Percentiles rank a stretch among this genome's conserved stretches.
phyloP scores from a whole-genome alignment of 2,113 vertebrate species.

The Crotophaga sulcirostris region DNA sequence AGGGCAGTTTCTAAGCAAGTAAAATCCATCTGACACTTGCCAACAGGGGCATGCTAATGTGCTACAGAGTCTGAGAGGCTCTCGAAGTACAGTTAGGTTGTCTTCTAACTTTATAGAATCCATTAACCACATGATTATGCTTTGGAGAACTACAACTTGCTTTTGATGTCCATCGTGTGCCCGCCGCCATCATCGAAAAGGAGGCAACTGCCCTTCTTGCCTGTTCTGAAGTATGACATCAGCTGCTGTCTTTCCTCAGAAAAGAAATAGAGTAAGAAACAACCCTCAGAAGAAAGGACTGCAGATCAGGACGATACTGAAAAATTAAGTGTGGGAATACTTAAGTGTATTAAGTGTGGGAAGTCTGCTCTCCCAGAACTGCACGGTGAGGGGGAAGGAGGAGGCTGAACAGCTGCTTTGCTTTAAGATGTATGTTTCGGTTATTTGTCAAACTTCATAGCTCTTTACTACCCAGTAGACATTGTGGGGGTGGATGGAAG shows the following conservation, averaged over 20 bases:
- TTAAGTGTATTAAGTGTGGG: too few relatives aligned
- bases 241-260: neutral
- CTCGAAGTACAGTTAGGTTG: neutral
- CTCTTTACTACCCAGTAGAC: neutral
- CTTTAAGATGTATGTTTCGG: slow-evolving; percentile 1
- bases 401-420: slow-evolving; percentile 12
- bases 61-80: neutral
- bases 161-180: neutral
- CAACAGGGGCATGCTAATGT: neutral
- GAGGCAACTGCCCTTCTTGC: neutral
- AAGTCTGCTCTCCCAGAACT: neutral
- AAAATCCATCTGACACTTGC: neutral
- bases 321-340: slow-evolving; percentile 22
- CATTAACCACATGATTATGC: accelerated
- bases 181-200: neutral
- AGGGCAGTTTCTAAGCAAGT: neutral
- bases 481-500: neutral
- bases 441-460: neutral
- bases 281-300: neutral
- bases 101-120: neutral
- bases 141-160: neutral
- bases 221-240: neutral
- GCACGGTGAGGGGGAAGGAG: neutral
- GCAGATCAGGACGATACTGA: neutral
- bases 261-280: neutral